A percentile compares a stretch with the other conserved stretches of the same genome.
Conservation (phyloP, 2,113 vertebrate species). For the Spermophilus dauricus region DNA sequence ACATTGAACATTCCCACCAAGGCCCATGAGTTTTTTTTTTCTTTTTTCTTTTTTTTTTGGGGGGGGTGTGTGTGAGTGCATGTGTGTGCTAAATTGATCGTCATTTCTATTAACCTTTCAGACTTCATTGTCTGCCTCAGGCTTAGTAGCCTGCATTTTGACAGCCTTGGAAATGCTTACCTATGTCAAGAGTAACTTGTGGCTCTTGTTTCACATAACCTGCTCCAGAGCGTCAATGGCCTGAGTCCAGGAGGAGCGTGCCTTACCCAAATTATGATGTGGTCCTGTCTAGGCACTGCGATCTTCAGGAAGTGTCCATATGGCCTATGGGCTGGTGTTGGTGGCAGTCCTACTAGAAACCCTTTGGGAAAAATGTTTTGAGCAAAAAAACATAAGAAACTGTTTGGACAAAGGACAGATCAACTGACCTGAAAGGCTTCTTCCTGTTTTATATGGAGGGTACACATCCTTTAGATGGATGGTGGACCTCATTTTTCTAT, state of each 20-base stretch:
- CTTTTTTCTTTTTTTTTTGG: too few species aligned
- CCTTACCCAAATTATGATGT: too few species aligned
- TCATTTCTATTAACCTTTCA: background rate
- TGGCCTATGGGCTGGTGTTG: rapidly evolving
- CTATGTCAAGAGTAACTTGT: background rate
- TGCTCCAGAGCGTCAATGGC: background rate
- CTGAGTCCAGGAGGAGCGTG: too few species aligned
- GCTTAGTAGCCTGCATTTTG: background rate
- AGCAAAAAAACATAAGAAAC: too few species aligned
- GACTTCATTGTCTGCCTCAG: background rate
- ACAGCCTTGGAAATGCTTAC: background rate
- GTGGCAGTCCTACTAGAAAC: background rate
- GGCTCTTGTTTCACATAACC: background rate
- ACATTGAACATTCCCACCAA: background rate
- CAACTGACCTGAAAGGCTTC: background rate
- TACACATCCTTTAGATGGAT: background rate
- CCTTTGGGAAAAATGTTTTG: background rate
- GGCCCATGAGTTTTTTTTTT: background rate
- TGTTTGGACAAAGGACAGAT: background rate
- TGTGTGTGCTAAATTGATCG: too few species aligned
- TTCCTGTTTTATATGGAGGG: background rate
- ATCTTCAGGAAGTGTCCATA: background rate
- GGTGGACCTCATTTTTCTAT: rapidly evolving
- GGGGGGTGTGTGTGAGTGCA: too few species aligned
- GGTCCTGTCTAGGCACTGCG: rapidly evolving